A percentile compares a stretch with the other conserved stretches of the same genome.
These are phyloP conservation scores for Leontocebus nigricollis DNA, from an alignment of 2,797 vertebrate species.

Conservation along the genomic window DNA sequence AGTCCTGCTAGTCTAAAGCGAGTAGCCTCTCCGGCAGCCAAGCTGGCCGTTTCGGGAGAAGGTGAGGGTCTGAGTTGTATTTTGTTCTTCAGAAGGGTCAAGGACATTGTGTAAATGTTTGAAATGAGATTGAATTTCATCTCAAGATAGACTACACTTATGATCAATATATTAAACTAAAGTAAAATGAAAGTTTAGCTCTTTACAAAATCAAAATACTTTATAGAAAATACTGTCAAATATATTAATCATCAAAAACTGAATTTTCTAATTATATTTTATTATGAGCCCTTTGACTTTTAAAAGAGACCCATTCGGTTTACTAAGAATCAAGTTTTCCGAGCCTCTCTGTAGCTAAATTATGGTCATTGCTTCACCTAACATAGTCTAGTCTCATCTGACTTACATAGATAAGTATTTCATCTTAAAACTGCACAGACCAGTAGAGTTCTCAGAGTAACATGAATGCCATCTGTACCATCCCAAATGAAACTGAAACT, in stretches of 20 bases:
- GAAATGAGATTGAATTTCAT: not conserved
- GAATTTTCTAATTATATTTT: not conserved
- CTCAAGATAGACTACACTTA: not conserved
- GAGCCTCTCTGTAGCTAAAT: not conserved
- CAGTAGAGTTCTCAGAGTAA: not conserved
- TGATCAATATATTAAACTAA: not conserved
- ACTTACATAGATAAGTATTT: not conserved
- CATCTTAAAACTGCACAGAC: not conserved
- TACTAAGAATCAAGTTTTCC: not conserved
- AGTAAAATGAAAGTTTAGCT: not conserved
- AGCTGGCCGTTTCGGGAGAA: constrained; percentile 91
- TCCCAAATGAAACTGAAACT: not conserved
- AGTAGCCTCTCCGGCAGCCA: constrained; percentile 93
- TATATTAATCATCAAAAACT: not conserved
- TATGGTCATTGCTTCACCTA: not conserved
- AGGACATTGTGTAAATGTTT: not conserved
- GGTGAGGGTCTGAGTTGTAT: constrained; percentile 84
- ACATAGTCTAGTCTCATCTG: not conserved
- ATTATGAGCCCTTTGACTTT: not conserved
- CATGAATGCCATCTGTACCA: too few species aligned
- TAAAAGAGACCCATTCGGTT: not conserved
- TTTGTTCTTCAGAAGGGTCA: not conserved
- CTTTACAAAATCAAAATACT: not conserved
- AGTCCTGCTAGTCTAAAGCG: constrained; percentile 95
- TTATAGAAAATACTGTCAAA: not conserved